Percentiles rank a stretch among this genome's conserved stretches.
Conservation (phyloP, 1,140 invertebrate species). For the Hydropsyche tenuis region DNA sequence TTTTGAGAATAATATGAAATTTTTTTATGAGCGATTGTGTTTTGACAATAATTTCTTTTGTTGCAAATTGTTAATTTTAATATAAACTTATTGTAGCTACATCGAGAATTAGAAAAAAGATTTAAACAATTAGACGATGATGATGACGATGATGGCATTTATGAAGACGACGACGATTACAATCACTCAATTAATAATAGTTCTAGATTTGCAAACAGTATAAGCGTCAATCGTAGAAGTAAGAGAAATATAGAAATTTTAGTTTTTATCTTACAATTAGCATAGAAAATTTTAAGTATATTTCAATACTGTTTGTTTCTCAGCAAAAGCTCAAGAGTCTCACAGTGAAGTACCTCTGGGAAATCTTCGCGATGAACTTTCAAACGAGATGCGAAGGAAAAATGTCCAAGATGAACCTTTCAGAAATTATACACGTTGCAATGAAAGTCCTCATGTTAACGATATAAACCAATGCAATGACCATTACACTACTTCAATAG, state of each 20-base stretch:
- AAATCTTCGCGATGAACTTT: constrained; percentile 10
- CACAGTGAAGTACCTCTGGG: not conserved
- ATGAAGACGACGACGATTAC: constrained; percentile 62
- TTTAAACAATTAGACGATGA: constrained; percentile 64
- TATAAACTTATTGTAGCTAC: too few relatives aligned
- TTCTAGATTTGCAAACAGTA: constrained; percentile 55
- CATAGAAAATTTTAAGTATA: not conserved
- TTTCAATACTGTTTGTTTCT: not conserved
- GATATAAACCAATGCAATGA: not conserved
- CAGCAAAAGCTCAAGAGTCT: not conserved
- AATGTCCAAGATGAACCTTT: not conserved
- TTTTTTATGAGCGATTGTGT: too few relatives aligned
- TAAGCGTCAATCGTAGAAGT: not conserved
- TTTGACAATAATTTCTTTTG: constrained; percentile 1
- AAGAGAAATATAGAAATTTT: not conserved
- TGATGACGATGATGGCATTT: constrained; percentile 59
- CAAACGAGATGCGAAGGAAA: not conserved
- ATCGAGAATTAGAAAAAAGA: constrained; percentile 63
- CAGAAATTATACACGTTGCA: not conserved
- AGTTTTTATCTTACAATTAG: not conserved
- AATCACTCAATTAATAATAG: constrained; percentile 59
- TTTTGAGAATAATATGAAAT: too few relatives aligned
- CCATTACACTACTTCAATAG: not conserved
- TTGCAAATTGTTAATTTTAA: not conserved
- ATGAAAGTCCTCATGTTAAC: not conserved